A percentile compares a stretch with the other conserved stretches of the same genome.
phyloP scores from a whole-genome alignment of 2,797 vertebrate species.

The Calcarius lapponicus region DNA sequence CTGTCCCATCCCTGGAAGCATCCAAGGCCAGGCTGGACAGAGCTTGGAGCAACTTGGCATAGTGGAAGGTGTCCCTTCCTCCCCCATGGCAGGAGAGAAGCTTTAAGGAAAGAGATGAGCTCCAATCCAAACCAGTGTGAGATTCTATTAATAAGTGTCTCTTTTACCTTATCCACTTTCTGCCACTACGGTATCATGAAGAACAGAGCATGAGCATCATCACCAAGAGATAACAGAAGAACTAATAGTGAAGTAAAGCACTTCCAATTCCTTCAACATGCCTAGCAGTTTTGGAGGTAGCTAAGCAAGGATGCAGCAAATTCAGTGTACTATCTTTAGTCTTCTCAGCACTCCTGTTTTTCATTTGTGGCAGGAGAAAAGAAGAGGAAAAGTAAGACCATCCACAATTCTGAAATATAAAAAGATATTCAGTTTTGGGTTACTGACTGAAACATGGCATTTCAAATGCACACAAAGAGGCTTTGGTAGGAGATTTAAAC shows the following conservation, averaged over 20 bases:
- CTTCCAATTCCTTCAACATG: not conserved
- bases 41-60: not conserved
- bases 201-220: not conserved
- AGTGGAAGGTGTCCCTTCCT: not conserved
- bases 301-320: not conserved
- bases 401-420: not conserved
- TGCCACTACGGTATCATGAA: not conserved
- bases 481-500: conserved; percentile 3
- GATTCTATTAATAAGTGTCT: not conserved
- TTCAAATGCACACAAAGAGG: conserved; percentile 17
- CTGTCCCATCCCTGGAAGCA: not conserved
- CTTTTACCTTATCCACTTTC: not conserved
- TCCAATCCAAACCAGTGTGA: not conserved
- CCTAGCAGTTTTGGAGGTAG: not conserved
- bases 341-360: conserved; percentile 1
- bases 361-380: not conserved
- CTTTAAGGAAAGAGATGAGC: not conserved
- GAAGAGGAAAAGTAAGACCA: conserved; percentile 3
- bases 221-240: not conserved
- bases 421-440: not conserved
- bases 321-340: not conserved
- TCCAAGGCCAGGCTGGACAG: not conserved
- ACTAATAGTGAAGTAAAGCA: not conserved
- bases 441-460: conserved; percentile 36
- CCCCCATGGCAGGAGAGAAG: not conserved